Percentiles rank a stretch among this genome's conserved stretches.
These are phyloP conservation scores for Hirtodrosophila trivittata DNA, from an alignment of 2,888 invertebrate species.

Conservation along the genomic window DNA sequence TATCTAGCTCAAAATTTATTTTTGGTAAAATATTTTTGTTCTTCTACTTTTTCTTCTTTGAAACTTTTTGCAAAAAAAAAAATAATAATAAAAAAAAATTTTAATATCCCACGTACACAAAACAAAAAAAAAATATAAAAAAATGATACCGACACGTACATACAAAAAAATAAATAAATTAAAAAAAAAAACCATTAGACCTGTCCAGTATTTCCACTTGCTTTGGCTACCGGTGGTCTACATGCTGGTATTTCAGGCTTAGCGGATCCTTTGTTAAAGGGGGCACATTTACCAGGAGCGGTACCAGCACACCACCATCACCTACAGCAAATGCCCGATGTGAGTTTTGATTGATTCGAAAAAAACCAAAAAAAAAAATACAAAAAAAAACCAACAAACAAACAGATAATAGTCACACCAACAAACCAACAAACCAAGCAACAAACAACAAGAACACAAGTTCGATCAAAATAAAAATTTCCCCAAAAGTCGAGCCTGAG, in stretches of 20 bases:
- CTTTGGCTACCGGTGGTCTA: conserved; percentile 84
- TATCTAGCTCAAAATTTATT: conserved; percentile 58
- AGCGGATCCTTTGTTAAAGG: conserved; percentile 84
- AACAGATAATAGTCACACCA: conserved; percentile 3
- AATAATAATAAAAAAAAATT: conserved; percentile 13
- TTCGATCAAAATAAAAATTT: background rate
- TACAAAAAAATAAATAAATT: conserved; percentile 26
- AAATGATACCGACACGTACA: conserved; percentile 9
- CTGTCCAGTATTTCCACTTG: conserved; percentile 85
- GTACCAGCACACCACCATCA: conserved; percentile 84
- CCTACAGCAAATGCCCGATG: conserved; percentile 84
- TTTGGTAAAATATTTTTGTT: conserved; percentile 73
- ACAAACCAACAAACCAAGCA: conserved; percentile 15
- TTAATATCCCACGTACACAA: conserved; percentile 35
- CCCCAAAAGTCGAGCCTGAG: conserved; percentile 25
- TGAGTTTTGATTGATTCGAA: conserved; percentile 82
- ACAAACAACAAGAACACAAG: conserved; percentile 40
- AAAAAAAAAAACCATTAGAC: conserved; percentile 72
- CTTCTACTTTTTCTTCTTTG: conserved; percentile 68
- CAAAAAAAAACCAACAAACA: conserved; percentile 19
- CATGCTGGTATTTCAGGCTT: conserved; percentile 84
- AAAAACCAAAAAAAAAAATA: conserved; percentile 23
- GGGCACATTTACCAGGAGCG: conserved; percentile 84
- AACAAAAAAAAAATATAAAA: conserved; percentile 13
- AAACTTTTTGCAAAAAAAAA: conserved; percentile 40